Percentiles rank a stretch among this genome's conserved stretches.
These are phyloP conservation scores for Alauda arvensis DNA, from an alignment of 2,797 vertebrate species.

Conservation along the genomic window DNA sequence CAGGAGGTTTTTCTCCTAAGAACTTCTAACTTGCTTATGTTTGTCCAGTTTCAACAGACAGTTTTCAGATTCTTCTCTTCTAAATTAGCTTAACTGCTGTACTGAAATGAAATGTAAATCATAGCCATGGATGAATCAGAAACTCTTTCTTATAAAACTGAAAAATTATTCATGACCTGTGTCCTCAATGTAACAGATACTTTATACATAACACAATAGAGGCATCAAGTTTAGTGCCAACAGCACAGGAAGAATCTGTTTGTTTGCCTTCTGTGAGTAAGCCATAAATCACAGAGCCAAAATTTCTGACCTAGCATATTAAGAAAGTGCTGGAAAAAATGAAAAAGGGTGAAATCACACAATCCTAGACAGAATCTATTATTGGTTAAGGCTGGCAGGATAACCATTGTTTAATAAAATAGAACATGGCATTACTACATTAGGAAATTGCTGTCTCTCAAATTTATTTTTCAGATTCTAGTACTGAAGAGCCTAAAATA, in stretches of 20 bases:
- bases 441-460: not conserved
- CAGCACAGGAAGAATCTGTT: not conserved
- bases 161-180: not conserved
- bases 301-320: not conserved
- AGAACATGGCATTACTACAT: not conserved
- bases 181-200: not conserved
- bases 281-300: not conserved
- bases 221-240: not conserved
- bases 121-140: not conserved
- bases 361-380: not conserved
- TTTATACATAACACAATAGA: not conserved
- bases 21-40: not conserved
- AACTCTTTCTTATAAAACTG: not conserved
- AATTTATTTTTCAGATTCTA: not conserved
- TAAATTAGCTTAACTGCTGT: not conserved
- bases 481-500: not conserved
- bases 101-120: not conserved
- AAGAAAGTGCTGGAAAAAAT: not conserved
- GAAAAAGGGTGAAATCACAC: not conserved
- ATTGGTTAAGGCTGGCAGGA: not conserved
- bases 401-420: not conserved
- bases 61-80: not conserved
- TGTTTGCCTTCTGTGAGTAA: not conserved
- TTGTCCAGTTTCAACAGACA: not conserved
- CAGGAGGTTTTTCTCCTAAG: not conserved